phyloP scores from a whole-genome alignment of 2,113 vertebrate species.

The Mohoua ochrocephala region DNA sequence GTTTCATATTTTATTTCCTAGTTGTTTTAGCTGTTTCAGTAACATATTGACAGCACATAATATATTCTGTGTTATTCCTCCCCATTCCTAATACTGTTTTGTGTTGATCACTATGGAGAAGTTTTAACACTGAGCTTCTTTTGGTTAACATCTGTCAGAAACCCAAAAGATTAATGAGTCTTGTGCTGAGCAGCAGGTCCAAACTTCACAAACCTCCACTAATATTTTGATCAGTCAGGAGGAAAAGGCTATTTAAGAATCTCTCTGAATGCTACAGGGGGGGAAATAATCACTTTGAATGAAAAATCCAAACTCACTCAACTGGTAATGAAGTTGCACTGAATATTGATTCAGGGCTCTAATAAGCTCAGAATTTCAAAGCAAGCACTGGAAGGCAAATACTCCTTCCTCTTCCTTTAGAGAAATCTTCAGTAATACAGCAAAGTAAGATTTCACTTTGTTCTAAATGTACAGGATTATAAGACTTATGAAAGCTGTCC shows the following conservation, averaged over 20 bases:
- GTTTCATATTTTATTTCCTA: constrained; percentile 27
- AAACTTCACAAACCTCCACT: constrained; percentile 58
- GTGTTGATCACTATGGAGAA: constrained; percentile 14
- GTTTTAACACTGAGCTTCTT: constrained; percentile 30
- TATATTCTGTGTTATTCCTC: neutral
- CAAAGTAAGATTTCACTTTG: constrained; percentile 21
- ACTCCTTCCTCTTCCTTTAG: constrained; percentile 45
- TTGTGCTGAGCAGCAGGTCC: constrained; percentile 49
- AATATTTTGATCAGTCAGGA: constrained; percentile 68
- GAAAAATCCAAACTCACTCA: constrained; percentile 58
- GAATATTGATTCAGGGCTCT: constrained; percentile 72
- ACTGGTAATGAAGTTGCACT: constrained; percentile 61
- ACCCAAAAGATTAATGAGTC: constrained; percentile 52
- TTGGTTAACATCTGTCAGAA: constrained; percentile 57
- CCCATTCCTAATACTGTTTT: neutral
- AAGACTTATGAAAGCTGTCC: constrained; percentile 46
- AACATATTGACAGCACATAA: neutral
- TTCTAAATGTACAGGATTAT: constrained; percentile 60
- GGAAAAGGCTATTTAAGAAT: constrained; percentile 57
- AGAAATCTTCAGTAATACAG: constrained; percentile 36
- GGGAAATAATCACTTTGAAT: constrained; percentile 72
- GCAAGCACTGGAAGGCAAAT: constrained; percentile 59
- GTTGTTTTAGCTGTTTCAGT: constrained; percentile 31
- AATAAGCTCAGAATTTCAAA: constrained; percentile 77
- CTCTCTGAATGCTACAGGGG: constrained; percentile 64